Base-by-base conservation (phyloP, 2,888 invertebrate genomes). In the Drosophila nr. perissopoda region DNA sequence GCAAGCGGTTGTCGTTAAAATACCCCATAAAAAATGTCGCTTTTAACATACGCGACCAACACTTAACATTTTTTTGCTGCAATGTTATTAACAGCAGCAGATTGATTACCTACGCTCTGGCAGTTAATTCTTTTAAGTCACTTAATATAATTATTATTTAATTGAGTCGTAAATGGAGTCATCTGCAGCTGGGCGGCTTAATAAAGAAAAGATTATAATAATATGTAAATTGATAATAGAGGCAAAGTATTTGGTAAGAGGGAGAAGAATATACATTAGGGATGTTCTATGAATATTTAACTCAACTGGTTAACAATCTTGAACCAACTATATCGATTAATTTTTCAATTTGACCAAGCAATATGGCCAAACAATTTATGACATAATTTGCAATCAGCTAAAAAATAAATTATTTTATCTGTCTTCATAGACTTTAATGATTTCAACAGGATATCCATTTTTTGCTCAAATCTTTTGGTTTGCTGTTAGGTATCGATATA, bases 1-100 rank as follows among this genome's bases (percentile, higher is more conserved):
- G 62, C 48, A 77, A 60, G 18, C 54, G 57, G 33, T 42, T 77
- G 59, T 10, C 48, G 42, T 49, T 57, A 59, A 74, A 66, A 73
- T 73, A 73, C 71, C 45, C 2, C 16, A 33, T 13, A 33, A 54
- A 58, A 36, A 36, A 10, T n/a, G 18, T 36, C 11, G n/a, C 45
- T 34, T 13, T 25, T 54, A 68, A 48, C 42, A 69, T 38, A 56
- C 16, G 16, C n/a, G 16, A 45, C 10, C 13, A 29, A 42, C 18
- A 16, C 21, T 53, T 58, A 71, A 63, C 57, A 63, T 62, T 48
- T 3, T 10, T 16, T 45, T 8, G 18, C 29, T 31, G 18, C 25
- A n/a, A 16, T 69, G 69, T 49, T 68, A 68, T 29, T 27, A 34
- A 34, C 38, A 29, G 29, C 7, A 7, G 16, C 4, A 45, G 25